Percentiles rank a stretch among this genome's conserved stretches.
Evolutionary conservation across 2,113 vertebrate species (phyloP).

Genomic region (Campylorhamphus procurvoides): DNA sequence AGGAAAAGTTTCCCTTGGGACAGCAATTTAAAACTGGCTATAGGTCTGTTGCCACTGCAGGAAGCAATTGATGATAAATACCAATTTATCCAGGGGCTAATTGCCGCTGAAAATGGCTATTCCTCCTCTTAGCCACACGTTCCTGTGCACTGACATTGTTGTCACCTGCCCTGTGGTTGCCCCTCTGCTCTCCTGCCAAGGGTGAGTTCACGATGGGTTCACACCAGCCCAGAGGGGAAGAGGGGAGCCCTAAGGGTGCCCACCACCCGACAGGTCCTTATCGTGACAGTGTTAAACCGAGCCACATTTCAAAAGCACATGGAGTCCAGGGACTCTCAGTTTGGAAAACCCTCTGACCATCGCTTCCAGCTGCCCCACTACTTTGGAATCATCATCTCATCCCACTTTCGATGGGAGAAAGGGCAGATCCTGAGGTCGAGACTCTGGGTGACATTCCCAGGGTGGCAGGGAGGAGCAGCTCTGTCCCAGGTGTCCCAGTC

Average conservation of each 20-base stretch:
- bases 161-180: neutral
- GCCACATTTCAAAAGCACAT: neutral
- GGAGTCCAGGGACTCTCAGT: neutral
- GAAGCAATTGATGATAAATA: neutral
- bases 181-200: neutral
- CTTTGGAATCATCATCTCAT: neutral
- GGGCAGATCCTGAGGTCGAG: fast-evolving
- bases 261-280: fast-evolving
- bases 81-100: fast-evolving
- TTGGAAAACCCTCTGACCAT: neutral
- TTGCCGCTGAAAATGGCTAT: neutral
- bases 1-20: neutral
- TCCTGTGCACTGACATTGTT: fast-evolving
- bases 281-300: fast-evolving
- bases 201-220: fast-evolving
- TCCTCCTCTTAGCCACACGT: fast-evolving
- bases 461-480: neutral
- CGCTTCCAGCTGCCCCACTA: neutral
- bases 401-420: fast-evolving
- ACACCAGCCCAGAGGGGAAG: neutral
- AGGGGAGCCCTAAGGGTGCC: neutral
- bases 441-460: neutral
- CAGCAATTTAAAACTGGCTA: fast-evolving
- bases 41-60: neutral
- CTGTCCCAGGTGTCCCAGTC: neutral